A percentile compares a stretch with the other conserved stretches of the same genome.
Evolutionary conservation across 2,888 invertebrate species (phyloP).

Genomic region (Hemicrepidius hirtus): DNA sequence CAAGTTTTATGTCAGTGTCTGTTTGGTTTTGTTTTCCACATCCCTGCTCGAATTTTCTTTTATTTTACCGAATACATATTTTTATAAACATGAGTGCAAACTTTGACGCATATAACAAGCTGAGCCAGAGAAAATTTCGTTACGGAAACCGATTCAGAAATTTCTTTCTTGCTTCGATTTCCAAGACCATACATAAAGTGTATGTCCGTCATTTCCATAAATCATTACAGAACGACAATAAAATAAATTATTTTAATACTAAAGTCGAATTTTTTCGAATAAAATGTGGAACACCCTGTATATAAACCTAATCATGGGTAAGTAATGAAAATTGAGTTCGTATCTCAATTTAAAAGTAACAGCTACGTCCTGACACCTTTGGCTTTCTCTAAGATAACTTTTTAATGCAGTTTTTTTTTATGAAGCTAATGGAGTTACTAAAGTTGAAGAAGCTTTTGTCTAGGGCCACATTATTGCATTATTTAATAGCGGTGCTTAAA

Average conservation of each 20-base stretch:
- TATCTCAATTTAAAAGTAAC: slow-evolving; percentile 5
- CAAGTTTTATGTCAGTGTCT: slow-evolving; percentile 18
- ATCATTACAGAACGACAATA: too few relatives aligned
- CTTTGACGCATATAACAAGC: neutral
- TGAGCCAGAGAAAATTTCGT: too few relatives aligned
- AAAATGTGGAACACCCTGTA: too few relatives aligned
- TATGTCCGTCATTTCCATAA: too few relatives aligned
- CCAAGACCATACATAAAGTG: too few relatives aligned
- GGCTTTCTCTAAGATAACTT: slow-evolving; percentile 1
- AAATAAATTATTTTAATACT: too few relatives aligned
- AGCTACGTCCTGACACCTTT: neutral
- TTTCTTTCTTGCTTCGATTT: too few relatives aligned
- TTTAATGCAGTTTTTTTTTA: slow-evolving; percentile 20
- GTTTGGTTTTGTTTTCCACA: slow-evolving; percentile 15
- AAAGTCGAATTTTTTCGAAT: too few relatives aligned
- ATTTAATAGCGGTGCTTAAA: slow-evolving; percentile 23
- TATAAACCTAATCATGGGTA: too few relatives aligned
- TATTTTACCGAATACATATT: neutral
- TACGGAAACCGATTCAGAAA: too few relatives aligned
- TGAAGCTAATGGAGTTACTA: slow-evolving; percentile 12
- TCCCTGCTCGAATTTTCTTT: neutral
- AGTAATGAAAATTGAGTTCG: too few relatives aligned
- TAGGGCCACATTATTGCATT: slow-evolving; percentile 23
- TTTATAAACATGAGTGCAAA: neutral
- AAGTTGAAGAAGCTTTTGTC: slow-evolving; percentile 13